These are phyloP conservation scores for Agonopterix heracliana DNA, from an alignment of 2,888 invertebrate genomes.

Conservation along the genomic window DNA sequence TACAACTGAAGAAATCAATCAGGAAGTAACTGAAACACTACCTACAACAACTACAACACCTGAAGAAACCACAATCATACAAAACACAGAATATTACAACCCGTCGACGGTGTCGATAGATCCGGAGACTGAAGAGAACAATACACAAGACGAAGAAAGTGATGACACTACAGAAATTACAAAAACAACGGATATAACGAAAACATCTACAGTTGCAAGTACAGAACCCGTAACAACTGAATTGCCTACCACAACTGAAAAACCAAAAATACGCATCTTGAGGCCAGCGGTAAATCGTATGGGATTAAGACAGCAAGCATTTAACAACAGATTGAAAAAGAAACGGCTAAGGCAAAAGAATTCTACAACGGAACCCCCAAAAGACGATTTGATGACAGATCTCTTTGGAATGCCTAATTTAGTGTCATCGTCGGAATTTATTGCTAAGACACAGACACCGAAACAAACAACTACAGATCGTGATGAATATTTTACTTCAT, in stretches of 20 bases:
- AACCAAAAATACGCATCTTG: conserved; percentile 24
- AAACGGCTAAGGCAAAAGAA: conserved; percentile 54
- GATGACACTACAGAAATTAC: conserved; percentile 5
- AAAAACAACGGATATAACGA: conserved; percentile 16
- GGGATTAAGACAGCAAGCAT: conserved; percentile 46
- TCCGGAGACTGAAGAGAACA: conserved; percentile 2
- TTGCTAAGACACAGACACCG: conserved; percentile 45
- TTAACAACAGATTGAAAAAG: conserved; percentile 51
- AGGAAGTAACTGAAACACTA: conserved; percentile 19
- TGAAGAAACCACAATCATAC: conserved; percentile 10
- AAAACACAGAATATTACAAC: conserved; percentile 8
- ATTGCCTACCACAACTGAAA: conserved; percentile 26
- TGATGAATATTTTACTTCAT: conserved; percentile 42
- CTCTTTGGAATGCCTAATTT: conserved; percentile 50
- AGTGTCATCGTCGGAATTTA: conserved; percentile 62
- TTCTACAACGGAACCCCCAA: conserved; percentile 51
- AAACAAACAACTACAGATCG: conserved; percentile 21
- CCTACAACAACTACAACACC: conserved; percentile 21
- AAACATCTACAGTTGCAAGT: not conserved
- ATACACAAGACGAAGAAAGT: conserved; percentile 14
- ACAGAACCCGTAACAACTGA: conserved; percentile 25
- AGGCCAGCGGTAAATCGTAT: conserved; percentile 35
- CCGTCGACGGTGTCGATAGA: conserved; percentile 7
- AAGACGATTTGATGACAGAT: conserved; percentile 45
- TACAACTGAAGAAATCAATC: conserved; percentile 20